Evolutionary conservation across 2,888 invertebrate species (phyloP).

Genomic region (Mythimna ferrago): DNA sequence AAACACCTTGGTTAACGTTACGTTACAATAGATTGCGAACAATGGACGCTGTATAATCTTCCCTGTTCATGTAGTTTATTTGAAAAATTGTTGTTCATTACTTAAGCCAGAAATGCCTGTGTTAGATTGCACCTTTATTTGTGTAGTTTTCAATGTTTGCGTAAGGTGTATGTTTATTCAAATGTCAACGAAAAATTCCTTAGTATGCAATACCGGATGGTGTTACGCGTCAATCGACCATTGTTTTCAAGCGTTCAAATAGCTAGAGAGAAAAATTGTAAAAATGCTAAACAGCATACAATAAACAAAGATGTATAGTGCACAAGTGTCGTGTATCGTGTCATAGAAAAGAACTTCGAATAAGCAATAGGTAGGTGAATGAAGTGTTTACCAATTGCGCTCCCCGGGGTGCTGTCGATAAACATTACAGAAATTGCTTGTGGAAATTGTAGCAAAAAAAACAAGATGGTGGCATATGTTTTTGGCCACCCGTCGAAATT

Average conservation of each 20-base stretch:
- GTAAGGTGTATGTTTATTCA: background rate
- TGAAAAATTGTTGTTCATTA: background rate
- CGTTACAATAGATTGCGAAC: slow-evolving; percentile 64
- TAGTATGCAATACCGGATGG: background rate
- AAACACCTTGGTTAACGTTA: slow-evolving; percentile 49
- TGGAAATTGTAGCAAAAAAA: background rate
- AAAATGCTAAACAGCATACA: slow-evolving; percentile 25
- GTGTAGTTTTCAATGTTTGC: background rate
- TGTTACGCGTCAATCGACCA: slow-evolving; percentile 20
- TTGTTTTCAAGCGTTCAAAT: slow-evolving; percentile 32
- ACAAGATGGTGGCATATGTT: background rate
- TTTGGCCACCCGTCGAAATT: background rate
- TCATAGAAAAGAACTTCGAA: slow-evolving; percentile 26
- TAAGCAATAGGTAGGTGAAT: background rate
- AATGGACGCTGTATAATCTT: slow-evolving; percentile 59
- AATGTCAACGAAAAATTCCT: background rate
- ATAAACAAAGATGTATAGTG: slow-evolving; percentile 44
- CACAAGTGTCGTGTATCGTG: slow-evolving; percentile 31
- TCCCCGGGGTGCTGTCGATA: background rate
- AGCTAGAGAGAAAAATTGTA: background rate
- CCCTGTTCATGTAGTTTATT: slow-evolving; percentile 17
- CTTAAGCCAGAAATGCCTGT: slow-evolving; percentile 5
- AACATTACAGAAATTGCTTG: background rate
- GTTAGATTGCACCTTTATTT: slow-evolving; percentile 17
- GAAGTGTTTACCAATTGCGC: background rate